phyloP scores from a whole-genome alignment of 1,140 invertebrate genomes.

The Papilio polytes region DNA sequence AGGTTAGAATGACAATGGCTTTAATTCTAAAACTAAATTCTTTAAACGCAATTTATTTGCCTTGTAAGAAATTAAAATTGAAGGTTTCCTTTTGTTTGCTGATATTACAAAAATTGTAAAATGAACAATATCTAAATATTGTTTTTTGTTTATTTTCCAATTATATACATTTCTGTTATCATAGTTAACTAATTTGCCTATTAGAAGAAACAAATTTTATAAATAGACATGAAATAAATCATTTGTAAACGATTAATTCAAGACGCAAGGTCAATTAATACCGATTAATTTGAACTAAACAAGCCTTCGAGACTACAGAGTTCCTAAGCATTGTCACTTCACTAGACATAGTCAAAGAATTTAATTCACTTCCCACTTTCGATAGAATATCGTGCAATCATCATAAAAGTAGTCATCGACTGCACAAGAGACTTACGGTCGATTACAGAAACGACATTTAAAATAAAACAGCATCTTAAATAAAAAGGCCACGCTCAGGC shows the following conservation, averaged over 20 bases:
- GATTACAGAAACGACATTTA: too few relatives aligned
- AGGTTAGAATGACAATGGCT: too few relatives aligned
- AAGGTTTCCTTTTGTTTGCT: conserved; percentile 14
- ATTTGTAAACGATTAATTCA: background rate
- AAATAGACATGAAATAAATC: background rate
- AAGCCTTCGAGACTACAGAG: background rate
- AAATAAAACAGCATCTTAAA: too few relatives aligned
- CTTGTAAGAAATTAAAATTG: background rate
- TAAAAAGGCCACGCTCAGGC: too few relatives aligned
- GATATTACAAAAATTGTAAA: background rate
- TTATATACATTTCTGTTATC: background rate
- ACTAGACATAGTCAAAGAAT: too few relatives aligned
- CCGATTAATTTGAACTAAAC: too few relatives aligned
- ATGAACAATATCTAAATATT: background rate
- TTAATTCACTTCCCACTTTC: too few relatives aligned
- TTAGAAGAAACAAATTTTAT: background rate
- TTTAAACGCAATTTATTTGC: background rate
- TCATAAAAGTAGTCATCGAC: too few relatives aligned
- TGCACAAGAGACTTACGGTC: too few relatives aligned
- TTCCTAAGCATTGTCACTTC: background rate
- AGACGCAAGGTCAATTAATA: too few relatives aligned
- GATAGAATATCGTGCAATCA: too few relatives aligned
- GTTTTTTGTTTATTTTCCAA: background rate
- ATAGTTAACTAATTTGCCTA: background rate
- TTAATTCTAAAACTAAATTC: background rate